Evolutionary conservation across 1,140 invertebrate genomes (phyloP).

Genomic region (Drosophila malerkotliana): DNA sequence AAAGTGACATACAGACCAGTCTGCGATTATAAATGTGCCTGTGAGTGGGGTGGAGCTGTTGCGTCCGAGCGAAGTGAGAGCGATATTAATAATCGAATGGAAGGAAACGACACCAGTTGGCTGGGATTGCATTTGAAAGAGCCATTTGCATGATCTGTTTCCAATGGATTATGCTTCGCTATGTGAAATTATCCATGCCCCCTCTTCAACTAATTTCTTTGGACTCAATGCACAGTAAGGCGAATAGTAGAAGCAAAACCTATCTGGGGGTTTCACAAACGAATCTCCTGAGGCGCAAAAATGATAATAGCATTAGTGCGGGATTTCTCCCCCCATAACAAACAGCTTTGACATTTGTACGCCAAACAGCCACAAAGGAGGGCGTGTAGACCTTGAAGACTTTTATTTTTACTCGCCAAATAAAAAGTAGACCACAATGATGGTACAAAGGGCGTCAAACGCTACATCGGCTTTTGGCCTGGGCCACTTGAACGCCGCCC

Average conservation of each 20-base stretch:
- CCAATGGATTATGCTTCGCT: slow-evolving; percentile 13
- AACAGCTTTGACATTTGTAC: not conserved
- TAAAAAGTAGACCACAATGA: slow-evolving; percentile 40
- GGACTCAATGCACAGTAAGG: too few species aligned
- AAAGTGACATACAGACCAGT: slow-evolving; percentile 55
- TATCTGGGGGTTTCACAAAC: too few species aligned
- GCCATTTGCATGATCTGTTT: slow-evolving; percentile 57
- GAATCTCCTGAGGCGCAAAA: too few species aligned
- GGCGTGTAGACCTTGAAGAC: slow-evolving; percentile 22
- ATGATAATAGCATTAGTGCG: too few species aligned
- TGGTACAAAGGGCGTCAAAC: slow-evolving; percentile 27
- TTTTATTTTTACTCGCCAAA: slow-evolving; percentile 33
- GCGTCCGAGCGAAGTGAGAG: slow-evolving; percentile 48
- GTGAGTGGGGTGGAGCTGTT: slow-evolving; percentile 20
- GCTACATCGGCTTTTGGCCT: slow-evolving; percentile 17
- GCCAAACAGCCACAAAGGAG: not conserved
- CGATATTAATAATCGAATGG: slow-evolving; percentile 48
- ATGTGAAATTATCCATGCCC: not conserved
- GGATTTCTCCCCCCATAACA: too few species aligned
- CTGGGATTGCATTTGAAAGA: slow-evolving; percentile 35
- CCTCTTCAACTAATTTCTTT: too few species aligned
- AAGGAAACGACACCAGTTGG: slow-evolving; percentile 28
- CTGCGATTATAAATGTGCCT: not conserved
- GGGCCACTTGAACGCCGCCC: slow-evolving; percentile 21
- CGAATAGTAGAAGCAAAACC: too few species aligned